Evolutionary conservation across 2,888 invertebrate species (phyloP), one percentile per base, ranked within the genome.

Genomic region (Resseliella maxima): DNA sequence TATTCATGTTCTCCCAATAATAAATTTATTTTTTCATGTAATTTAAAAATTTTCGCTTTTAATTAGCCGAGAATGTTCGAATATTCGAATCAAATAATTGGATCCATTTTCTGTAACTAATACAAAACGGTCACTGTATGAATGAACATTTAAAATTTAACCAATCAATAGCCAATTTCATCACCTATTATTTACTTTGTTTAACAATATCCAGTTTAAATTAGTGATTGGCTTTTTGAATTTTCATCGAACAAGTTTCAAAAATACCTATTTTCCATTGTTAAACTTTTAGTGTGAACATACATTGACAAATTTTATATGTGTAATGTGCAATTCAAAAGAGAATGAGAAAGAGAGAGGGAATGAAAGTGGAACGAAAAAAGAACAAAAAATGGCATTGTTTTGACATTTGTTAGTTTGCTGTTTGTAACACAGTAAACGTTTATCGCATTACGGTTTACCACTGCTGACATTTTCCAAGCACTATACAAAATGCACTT

Each of bases 361-460:
- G n/a, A n/a, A n/a, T n/a, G n/a, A n/a, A n/a, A n/a, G n/a, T 50
- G 50, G 2, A 50, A 18, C 50, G 50, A 21, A 3, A 41, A 12
- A n/a, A n/a, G n/a, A n/a, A n/a, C n/a, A n/a, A 72, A 72, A 72
- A 72, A 72, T 35, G 0, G 72, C 72, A 72, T 72, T 72, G 72
- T 72, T 72, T 72, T 72, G 72, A 72, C 72, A 72, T 72, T 72
- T 72, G 72, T 72, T 15, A 72, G 72, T 72, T 72, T 72, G 59
- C 72, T 72, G 18, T 72, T 72, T 72, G 31, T 72, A 6, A 31
- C 31, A 15, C 15, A 50, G 31, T 31, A 72, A 72, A 72, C 72
- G 72, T 72, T 72, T 72, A 72, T 72, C 72, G 72, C 72, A 72
- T 72, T 72, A 72, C 27, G 72, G 72, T 72, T 72, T 72, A 72